Percentiles rank a stretch among this genome's conserved stretches.
Evolutionary conservation across 2,113 vertebrate genomes (phyloP).

Genomic region (Pseudorasbora parva): DNA sequence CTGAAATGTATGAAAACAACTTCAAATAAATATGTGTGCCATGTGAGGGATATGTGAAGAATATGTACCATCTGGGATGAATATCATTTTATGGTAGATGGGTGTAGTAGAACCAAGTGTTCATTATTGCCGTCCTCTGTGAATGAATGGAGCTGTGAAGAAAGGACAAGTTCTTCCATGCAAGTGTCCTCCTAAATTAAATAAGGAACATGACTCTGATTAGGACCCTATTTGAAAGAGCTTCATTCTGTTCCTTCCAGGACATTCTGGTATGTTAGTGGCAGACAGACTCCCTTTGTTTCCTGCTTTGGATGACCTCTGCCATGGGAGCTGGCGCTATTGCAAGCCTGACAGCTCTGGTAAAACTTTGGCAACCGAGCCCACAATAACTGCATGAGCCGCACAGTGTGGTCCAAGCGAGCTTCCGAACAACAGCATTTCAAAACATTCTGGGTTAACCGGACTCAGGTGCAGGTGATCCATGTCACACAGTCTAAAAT

Average conservation of each 20-base stretch:
- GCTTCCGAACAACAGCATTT: constrained; percentile 9
- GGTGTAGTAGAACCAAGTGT: constrained; percentile 48
- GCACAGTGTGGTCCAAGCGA: neutral
- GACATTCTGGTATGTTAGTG: constrained; percentile 78
- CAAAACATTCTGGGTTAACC: constrained; percentile 16
- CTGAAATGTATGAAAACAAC: neutral
- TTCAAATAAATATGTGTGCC: neutral
- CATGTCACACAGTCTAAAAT: constrained; percentile 6
- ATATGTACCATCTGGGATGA: neutral
- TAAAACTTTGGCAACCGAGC: constrained; percentile 1
- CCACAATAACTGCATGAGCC: neutral
- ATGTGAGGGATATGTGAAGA: constrained; percentile 1
- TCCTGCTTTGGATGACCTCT: constrained; percentile 66
- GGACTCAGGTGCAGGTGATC: constrained; percentile 28
- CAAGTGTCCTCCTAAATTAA: constrained; percentile 70
- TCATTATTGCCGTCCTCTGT: constrained; percentile 53
- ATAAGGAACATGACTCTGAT: constrained; percentile 79
- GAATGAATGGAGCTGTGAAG: constrained; percentile 64
- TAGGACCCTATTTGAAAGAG: constrained; percentile 69
- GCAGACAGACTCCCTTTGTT: constrained; percentile 71
- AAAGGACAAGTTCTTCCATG: constrained; percentile 59
- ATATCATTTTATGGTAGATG: constrained; percentile 6
- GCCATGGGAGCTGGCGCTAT: constrained; percentile 59
- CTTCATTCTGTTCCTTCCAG: constrained; percentile 64
- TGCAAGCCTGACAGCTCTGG: constrained; percentile 57